These are phyloP conservation scores for Stratiomys singularior DNA, from an alignment of 2,888 invertebrate genomes.

Conservation along the genomic window DNA sequence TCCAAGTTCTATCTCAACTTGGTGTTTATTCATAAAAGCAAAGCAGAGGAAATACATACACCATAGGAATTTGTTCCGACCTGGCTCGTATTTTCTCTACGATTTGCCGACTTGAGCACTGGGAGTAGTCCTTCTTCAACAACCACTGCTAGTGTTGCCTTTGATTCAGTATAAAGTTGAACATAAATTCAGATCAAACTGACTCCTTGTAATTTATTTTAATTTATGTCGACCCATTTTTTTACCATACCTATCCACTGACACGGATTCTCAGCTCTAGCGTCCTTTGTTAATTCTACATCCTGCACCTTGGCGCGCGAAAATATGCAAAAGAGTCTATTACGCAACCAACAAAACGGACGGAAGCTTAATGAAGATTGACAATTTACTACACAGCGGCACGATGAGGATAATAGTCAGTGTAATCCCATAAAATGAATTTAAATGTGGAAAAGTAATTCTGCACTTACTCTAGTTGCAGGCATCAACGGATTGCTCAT, in stretches of 20 bases:
- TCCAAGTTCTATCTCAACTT: not conserved
- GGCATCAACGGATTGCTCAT: not conserved
- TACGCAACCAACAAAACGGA: not conserved
- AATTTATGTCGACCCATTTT: conserved; percentile 48
- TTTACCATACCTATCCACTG: not conserved
- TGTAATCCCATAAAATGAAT: conserved; percentile 16
- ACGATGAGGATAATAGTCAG: not conserved
- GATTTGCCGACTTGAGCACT: not conserved
- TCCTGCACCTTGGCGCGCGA: conserved; percentile 25
- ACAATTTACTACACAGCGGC: conserved; percentile 13
- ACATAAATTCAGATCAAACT: conserved; percentile 48
- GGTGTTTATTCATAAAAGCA: not conserved
- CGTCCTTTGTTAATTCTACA: not conserved
- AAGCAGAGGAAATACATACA: not conserved
- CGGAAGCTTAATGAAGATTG: conserved; percentile 34
- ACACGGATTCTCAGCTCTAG: not conserved
- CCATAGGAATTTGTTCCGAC: conserved; percentile 14
- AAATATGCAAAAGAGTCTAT: conserved; percentile 25
- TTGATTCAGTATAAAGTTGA: not conserved
- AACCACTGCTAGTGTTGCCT: not conserved
- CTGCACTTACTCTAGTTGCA: not conserved
- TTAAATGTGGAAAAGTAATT: not conserved
- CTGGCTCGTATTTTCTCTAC: not conserved
- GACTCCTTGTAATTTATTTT: conserved; percentile 48
- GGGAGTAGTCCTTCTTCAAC: not conserved